Percentiles rank a stretch among this genome's conserved stretches.
Evolutionary conservation across 2,797 vertebrate genomes (phyloP).

Genomic region (Enteromius afrohamiltoni): DNA sequence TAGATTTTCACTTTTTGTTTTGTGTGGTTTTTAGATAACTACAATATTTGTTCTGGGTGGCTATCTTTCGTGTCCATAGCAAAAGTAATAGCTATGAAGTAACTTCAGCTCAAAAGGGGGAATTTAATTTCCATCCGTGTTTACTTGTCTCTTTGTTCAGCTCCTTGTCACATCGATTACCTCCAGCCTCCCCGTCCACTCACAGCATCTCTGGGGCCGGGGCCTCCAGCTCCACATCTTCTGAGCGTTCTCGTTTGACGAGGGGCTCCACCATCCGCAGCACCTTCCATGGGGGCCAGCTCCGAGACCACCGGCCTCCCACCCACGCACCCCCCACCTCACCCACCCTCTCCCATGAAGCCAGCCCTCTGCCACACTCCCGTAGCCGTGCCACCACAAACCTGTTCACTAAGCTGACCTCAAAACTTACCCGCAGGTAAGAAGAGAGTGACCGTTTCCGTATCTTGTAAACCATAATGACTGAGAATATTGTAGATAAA

Average conservation of each 20-base stretch:
- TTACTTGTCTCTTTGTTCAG: constrained; percentile 64
- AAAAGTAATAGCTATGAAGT: not conserved
- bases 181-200: constrained; percentile 90
- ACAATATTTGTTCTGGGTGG: not conserved
- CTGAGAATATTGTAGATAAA: not conserved
- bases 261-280: constrained; percentile 90
- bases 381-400: constrained; percentile 89
- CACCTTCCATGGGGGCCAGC: constrained; percentile 93
- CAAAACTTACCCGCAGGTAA: constrained; percentile 94
- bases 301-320: constrained; percentile 84
- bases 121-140: not conserved
- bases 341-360: constrained; percentile 87
- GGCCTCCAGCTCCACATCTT: constrained; percentile 79
- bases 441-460: constrained; percentile 34
- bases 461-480: not conserved
- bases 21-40: not conserved
- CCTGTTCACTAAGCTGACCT: constrained; percentile 96
- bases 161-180: constrained; percentile 81
- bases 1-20: no score
- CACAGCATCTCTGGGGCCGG: constrained; percentile 86
- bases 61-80: not conserved
- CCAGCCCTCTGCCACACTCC: constrained; percentile 83
- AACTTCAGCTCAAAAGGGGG: not conserved
- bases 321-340: constrained; percentile 87
- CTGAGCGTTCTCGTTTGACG: constrained; percentile 87